These are phyloP conservation scores for Furcula furcula DNA, from an alignment of 2,888 invertebrate genomes.

Conservation along the genomic window DNA sequence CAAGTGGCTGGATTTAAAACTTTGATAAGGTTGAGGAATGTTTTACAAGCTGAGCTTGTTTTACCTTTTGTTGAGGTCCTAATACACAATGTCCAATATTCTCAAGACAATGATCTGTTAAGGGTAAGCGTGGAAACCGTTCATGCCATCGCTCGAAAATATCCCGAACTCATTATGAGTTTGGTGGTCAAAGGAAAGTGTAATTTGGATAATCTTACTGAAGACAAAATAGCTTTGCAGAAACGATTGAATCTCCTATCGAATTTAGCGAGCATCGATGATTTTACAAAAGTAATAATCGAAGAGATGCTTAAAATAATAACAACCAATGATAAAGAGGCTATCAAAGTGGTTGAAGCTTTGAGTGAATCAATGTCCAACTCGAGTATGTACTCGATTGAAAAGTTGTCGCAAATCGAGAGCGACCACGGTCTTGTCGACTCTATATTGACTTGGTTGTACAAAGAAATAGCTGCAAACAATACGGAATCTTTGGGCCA, in stretches of 20 bases:
- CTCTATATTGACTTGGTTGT: conserved; percentile 59
- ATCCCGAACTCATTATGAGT: conserved; percentile 78
- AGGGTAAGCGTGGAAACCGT: conserved; percentile 72
- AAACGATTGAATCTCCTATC: conserved; percentile 70
- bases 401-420: conserved; percentile 66
- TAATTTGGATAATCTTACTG: conserved; percentile 51
- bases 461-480: conserved; percentile 44
- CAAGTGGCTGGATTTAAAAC: conserved; percentile 77
- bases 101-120: conserved; percentile 63
- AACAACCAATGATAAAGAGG: conserved; percentile 39
- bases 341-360: conserved; percentile 56
- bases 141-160: conserved; percentile 73
- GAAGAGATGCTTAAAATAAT: conserved; percentile 67
- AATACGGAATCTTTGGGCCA: conserved; percentile 42
- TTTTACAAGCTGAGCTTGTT: conserved; percentile 69
- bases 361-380: conserved; percentile 57
- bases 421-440: conserved; percentile 68
- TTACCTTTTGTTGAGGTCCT: conserved; percentile 77
- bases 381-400: conserved; percentile 48
- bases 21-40: conserved; percentile 67
- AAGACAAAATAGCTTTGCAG: conserved; percentile 49
- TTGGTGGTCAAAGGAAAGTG: conserved; percentile 72
- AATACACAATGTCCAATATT: conserved; percentile 68
- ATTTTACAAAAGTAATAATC: conserved; percentile 70
- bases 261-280: conserved; percentile 69